Conservation (phyloP, 2,797 vertebrate genomes). For the Allobates femoralis region DNA sequence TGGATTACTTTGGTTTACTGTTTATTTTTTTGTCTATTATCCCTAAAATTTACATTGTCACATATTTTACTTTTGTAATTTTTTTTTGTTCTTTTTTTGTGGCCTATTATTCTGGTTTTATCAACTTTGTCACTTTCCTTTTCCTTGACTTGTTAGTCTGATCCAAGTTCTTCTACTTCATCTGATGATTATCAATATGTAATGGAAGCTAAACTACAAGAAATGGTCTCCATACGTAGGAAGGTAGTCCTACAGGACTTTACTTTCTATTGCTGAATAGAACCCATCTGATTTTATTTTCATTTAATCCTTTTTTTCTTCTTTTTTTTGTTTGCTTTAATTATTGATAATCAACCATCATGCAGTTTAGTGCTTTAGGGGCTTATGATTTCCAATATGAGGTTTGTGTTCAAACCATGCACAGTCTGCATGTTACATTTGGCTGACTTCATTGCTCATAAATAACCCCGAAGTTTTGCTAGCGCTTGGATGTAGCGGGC, state of each 20-base stretch:
- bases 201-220: constrained; percentile 98
- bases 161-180: constrained; percentile 94
- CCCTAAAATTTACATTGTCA: constrained; percentile 72
- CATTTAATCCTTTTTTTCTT: constrained; percentile 72
- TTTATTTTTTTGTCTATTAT: constrained; percentile 73
- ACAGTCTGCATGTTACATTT: constrained; percentile 86
- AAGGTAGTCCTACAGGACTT: constrained; percentile 93
- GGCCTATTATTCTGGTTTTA: constrained; percentile 86
- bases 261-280: constrained; percentile 87
- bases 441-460: constrained; percentile 85
- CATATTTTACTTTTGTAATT: constrained; percentile 80
- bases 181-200: constrained; percentile 97
- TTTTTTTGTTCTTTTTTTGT: constrained; percentile 81
- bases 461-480: constrained; percentile 80
- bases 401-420: constrained; percentile 85
- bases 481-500: constrained; percentile 84
- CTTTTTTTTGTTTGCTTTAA: constrained; percentile 72
- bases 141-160: constrained; percentile 89
- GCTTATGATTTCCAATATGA: constrained; percentile 81
- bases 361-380: constrained; percentile 83
- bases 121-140: constrained; percentile 92
- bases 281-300: constrained; percentile 80
- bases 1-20: constrained; percentile 71
- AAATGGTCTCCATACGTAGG: constrained; percentile 97
- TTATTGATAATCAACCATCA: constrained; percentile 85